These are phyloP conservation scores for Aphis gossypii DNA, from an alignment of 1,140 invertebrate species.

Conservation along the genomic window DNA sequence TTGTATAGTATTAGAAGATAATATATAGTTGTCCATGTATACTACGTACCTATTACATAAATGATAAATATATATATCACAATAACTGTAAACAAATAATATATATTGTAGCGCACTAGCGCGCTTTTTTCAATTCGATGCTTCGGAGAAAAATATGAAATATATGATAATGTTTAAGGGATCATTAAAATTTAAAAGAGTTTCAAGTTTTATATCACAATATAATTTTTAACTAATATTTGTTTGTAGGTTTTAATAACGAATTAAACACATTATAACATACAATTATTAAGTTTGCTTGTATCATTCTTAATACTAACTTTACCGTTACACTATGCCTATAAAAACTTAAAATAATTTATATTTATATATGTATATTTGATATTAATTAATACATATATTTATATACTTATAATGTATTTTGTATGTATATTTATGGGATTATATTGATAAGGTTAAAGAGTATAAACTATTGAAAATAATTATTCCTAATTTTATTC, in stretches of 20 bases:
- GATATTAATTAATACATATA: not conserved
- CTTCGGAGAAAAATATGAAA: not conserved
- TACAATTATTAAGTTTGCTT: too few species aligned
- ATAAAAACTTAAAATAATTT: too few species aligned
- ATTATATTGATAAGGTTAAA: not conserved
- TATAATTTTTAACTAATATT: not conserved
- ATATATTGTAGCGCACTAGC: not conserved
- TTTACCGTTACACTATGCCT: too few species aligned
- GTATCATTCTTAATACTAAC: too few species aligned
- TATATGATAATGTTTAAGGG: not conserved
- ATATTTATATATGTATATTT: not conserved
- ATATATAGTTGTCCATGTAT: not conserved
- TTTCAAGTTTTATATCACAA: not conserved
- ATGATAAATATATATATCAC: not conserved
- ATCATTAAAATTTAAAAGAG: not conserved
- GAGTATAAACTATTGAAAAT: not conserved
- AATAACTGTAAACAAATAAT: not conserved
- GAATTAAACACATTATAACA: not conserved
- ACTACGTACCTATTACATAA: not conserved
- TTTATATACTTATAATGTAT: not conserved
- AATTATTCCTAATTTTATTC: not conserved
- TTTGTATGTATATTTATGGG: too few species aligned
- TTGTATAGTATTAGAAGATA: not conserved
- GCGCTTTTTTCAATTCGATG: too few species aligned
- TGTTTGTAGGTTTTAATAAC: not conserved